A percentile compares a stretch with the other conserved stretches of the same genome.
phyloP scores from a whole-genome alignment of 2,797 vertebrate species.

The Falco naumanni region DNA sequence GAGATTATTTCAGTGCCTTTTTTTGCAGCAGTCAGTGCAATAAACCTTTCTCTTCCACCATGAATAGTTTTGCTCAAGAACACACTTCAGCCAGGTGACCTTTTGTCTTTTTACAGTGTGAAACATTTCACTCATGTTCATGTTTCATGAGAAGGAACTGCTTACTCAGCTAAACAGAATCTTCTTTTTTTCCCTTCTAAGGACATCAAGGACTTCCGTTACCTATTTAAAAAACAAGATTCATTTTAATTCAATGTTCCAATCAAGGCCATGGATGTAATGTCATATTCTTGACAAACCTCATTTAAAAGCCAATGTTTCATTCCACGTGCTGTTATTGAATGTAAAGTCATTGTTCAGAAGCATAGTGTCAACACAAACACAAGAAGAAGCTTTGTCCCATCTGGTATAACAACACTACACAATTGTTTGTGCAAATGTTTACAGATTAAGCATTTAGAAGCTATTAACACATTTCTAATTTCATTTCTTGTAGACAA shows the following conservation, averaged over 20 bases:
- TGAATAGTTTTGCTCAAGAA: not conserved
- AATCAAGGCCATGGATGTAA: not conserved
- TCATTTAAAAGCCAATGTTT: not conserved
- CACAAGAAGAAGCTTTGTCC: not conserved
- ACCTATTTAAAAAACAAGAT: not conserved
- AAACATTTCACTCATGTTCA: not conserved
- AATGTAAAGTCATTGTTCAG: not conserved
- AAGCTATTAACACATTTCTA: slow-evolving; percentile 11
- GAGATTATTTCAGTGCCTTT: not conserved
- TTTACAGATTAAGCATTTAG: slow-evolving; percentile 10
- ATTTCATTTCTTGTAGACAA: not conserved
- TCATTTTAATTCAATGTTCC: slow-evolving; percentile 35
- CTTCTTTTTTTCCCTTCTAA: not conserved
- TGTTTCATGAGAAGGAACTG: not conserved
- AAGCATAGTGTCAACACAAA: not conserved
- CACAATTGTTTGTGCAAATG: not conserved
- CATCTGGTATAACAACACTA: not conserved
- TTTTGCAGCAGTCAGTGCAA: not conserved
- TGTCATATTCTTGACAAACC: not conserved
- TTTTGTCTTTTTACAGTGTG: not conserved
- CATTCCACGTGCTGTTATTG: not conserved
- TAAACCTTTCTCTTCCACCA: not conserved
- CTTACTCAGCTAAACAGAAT: not conserved
- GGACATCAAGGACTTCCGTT: not conserved
- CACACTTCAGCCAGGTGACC: not conserved